A percentile compares a stretch with the other conserved stretches of the same genome.
Conservation (phyloP, 1,140 invertebrate species). For the Ganaspis sp. region DNA sequence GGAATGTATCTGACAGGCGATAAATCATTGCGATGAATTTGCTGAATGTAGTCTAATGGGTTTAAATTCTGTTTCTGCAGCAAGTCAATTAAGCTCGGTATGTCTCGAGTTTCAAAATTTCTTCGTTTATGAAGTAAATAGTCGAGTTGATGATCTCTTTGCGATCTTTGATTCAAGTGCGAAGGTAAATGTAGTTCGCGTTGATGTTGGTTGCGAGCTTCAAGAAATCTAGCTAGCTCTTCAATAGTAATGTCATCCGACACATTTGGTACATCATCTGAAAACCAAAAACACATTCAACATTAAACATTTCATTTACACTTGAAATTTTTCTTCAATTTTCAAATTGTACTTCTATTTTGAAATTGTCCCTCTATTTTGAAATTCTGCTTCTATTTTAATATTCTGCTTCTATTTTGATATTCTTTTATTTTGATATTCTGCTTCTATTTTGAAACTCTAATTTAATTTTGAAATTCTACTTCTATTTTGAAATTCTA, state of each 20-base stretch:
- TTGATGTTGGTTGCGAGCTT: conserved; percentile 49
- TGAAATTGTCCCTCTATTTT: no score
- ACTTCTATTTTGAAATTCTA: no score
- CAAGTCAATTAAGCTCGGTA: conserved; percentile 48
- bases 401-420: no score
- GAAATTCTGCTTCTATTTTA: no score
- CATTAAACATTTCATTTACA: neutral
- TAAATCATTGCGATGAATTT: conserved; percentile 44
- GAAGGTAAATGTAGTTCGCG: conserved; percentile 45
- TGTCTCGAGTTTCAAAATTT: conserved; percentile 43
- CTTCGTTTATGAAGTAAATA: conserved; percentile 50
- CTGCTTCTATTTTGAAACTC: no score
- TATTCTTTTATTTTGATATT: no score
- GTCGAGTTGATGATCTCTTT: conserved; percentile 55
- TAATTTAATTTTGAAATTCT: no score
- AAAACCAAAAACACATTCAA: conserved; percentile 15
- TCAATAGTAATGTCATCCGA: conserved; percentile 58
- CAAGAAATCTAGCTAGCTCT: conserved; percentile 59
- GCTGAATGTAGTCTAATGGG: conserved; percentile 42
- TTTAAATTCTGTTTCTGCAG: conserved; percentile 51
- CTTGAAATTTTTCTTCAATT: neutral
- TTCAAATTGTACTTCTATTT: no score
- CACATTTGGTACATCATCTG: conserved; percentile 61
- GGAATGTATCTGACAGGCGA: conserved; percentile 50
- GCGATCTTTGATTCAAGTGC: conserved; percentile 41